Conservation (phyloP, 2,113 vertebrate species). For the Stigmatopora nigra region DNA sequence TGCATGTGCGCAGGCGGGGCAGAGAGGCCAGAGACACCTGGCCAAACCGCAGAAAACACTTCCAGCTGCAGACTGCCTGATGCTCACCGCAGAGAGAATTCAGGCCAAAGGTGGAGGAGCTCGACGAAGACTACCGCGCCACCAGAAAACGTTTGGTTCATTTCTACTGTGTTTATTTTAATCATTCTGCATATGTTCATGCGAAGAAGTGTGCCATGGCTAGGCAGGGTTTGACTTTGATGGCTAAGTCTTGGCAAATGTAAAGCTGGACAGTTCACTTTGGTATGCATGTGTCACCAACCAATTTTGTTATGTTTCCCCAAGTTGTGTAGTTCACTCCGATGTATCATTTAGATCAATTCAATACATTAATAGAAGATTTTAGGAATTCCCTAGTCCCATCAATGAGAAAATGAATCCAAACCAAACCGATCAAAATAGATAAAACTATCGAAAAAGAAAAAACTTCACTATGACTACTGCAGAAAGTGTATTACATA, state of each 20-base stretch:
- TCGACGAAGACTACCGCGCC: constrained; percentile 35
- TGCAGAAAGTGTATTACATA: too few species aligned
- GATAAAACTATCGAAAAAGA: too few species aligned
- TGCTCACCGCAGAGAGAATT: constrained; percentile 62
- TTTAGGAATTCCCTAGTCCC: too few species aligned
- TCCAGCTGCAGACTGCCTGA: constrained; percentile 67
- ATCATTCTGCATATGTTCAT: constrained; percentile 5
- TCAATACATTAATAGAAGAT: background rate
- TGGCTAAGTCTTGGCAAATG: background rate
- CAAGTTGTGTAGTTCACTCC: background rate
- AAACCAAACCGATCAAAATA: too few species aligned
- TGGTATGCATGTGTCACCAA: background rate
- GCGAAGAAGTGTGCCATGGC: background rate
- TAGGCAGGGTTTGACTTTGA: background rate
- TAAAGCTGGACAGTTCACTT: background rate
- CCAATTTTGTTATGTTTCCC: background rate
- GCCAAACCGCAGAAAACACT: constrained; percentile 68
- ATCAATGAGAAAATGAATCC: too few species aligned
- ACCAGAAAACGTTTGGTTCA: constrained; percentile 24
- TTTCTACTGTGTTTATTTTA: constrained; percentile 29
- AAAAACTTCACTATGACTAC: too few species aligned
- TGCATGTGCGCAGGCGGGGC: constrained; percentile 2
- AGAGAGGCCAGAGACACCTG: constrained; percentile 63
- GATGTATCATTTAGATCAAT: background rate
- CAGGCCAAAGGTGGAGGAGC: constrained; percentile 68